phyloP scores from a whole-genome alignment of 2,888 invertebrate species.

The Lumbricus terrestris region DNA sequence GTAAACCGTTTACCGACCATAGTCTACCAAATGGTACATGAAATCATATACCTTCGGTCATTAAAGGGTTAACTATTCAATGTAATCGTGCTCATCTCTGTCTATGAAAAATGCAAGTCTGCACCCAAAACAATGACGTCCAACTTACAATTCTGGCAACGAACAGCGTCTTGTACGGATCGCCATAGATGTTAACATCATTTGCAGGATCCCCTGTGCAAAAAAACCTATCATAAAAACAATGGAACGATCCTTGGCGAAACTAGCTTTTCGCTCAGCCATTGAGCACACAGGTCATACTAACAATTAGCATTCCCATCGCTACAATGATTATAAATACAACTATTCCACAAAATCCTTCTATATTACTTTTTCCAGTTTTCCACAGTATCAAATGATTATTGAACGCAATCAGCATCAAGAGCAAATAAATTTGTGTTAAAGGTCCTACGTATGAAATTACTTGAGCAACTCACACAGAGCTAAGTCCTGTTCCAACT shows the following conservation, averaged over 20 bases:
- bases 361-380: too few species aligned
- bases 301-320: too few species aligned
- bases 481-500: conserved; percentile 81
- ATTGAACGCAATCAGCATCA: too few species aligned
- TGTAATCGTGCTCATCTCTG: background rate
- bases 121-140: background rate
- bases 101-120: background rate
- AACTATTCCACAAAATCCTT: too few species aligned
- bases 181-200: conserved; percentile 75
- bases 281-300: too few species aligned
- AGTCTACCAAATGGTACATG: too few species aligned
- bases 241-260: background rate
- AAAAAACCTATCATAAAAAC: conserved; percentile 18
- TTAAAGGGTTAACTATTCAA: too few species aligned
- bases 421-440: too few species aligned
- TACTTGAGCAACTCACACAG: conserved; percentile 53
- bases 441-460: background rate
- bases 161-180: conserved; percentile 96
- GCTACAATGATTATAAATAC: too few species aligned
- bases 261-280: background rate
- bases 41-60: too few species aligned
- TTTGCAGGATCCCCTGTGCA: conserved; percentile 81
- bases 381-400: too few species aligned
- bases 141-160: conserved; percentile 87
- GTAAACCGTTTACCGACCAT: too few species aligned